Evolutionary conservation across 2,113 vertebrate genomes (phyloP).

Genomic region (Acrocephalus arundinaceus): DNA sequence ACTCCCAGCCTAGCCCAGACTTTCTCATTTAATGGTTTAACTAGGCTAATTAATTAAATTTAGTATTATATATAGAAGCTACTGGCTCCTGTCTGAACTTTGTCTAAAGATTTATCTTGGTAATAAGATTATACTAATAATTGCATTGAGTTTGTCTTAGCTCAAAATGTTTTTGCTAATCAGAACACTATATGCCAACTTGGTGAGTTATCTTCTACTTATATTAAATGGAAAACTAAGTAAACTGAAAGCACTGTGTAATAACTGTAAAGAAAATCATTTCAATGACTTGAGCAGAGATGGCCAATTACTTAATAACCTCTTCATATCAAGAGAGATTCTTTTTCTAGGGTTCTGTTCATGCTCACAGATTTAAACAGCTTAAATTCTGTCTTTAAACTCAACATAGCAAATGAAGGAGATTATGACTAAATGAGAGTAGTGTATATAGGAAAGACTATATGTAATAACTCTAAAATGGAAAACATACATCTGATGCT

Average conservation of each 20-base stretch:
- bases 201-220: constrained; percentile 22
- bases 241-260: constrained; percentile 4
- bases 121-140: constrained; percentile 25
- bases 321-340: not conserved
- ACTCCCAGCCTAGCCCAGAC: not conserved
- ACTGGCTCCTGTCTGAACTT: not conserved
- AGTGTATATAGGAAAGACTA: not conserved
- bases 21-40: not conserved
- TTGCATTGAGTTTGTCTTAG: not conserved
- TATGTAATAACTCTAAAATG: not conserved
- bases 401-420: not conserved
- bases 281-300: not conserved
- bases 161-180: constrained; percentile 35
- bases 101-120: not conserved
- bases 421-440: not conserved
- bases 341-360: not conserved
- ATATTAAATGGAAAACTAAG: constrained; percentile 24
- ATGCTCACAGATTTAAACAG: not conserved
- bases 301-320: constrained; percentile 3
- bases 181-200: not conserved
- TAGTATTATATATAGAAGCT: not conserved
- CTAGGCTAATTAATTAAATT: constrained; percentile 20
- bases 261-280: constrained; percentile 18
- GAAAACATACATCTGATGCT: not conserved
- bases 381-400: not conserved